Percentiles rank a stretch among this genome's conserved stretches.
phyloP scores from a whole-genome alignment of 2,888 invertebrate genomes.

The Euplexia lucipara region DNA sequence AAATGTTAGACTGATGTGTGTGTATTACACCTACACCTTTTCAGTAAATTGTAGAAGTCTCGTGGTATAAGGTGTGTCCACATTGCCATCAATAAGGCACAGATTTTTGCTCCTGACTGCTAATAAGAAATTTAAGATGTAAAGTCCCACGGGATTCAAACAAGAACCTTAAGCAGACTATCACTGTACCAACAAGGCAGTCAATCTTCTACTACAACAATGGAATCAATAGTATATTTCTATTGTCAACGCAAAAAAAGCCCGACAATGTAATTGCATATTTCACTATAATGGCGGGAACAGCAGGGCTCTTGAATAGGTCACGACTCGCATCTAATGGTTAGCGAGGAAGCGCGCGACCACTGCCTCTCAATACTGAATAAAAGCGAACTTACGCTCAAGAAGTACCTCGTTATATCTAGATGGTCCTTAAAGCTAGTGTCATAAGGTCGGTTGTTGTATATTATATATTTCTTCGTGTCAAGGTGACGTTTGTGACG shows the following conservation, averaged over 20 bases:
- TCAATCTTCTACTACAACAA: too few relatives aligned
- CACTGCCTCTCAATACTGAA: conserved; percentile 60
- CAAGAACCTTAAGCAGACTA: too few relatives aligned
- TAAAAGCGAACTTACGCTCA: conserved; percentile 47
- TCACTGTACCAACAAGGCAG: too few relatives aligned
- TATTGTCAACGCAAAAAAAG: conserved; percentile 19
- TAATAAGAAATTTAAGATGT: too few relatives aligned
- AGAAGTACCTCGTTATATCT: conserved; percentile 23
- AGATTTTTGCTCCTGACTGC: too few relatives aligned
- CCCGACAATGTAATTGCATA: conserved; percentile 65
- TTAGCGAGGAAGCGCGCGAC: conserved; percentile 45
- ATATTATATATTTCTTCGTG: conserved; percentile 8
- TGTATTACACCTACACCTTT: too few relatives aligned
- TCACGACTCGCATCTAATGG: conserved; percentile 50
- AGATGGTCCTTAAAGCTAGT: conserved; percentile 19
- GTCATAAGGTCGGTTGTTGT: conserved; percentile 29
- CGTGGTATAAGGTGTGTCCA: too few relatives aligned
- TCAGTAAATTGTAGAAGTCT: too few relatives aligned
- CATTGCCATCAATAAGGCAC: too few relatives aligned
- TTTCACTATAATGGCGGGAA: conserved; percentile 66
- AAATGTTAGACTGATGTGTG: too few relatives aligned
- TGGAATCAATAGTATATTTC: conserved; percentile 4
- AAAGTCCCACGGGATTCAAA: too few relatives aligned
- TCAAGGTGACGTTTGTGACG: conserved; percentile 47
- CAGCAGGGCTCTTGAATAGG: conserved; percentile 58